Evolutionary conservation across 2,888 invertebrate species (phyloP).

Genomic region (Trachelus tabidus): DNA sequence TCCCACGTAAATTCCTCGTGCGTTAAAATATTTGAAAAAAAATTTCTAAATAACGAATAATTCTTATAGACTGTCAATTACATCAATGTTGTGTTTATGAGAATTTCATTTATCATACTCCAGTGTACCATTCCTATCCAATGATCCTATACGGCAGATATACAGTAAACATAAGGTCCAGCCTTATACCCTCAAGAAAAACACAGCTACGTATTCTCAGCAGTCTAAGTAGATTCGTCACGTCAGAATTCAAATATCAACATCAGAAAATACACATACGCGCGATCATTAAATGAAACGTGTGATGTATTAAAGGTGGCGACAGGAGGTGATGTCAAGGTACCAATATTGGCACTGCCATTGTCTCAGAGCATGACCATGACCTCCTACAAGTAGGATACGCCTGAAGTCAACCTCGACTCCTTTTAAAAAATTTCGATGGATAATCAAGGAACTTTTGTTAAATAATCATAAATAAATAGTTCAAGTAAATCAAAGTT

Average conservation of each 20-base stretch:
- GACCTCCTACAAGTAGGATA: constrained; percentile 10
- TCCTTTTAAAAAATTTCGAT: neutral
- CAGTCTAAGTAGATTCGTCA: neutral
- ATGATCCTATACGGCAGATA: neutral
- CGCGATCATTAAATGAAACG: neutral
- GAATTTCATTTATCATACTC: neutral
- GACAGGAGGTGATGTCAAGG: constrained; percentile 16
- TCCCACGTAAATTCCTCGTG: neutral
- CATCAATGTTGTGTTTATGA: neutral
- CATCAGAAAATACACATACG: neutral
- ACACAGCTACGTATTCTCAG: neutral
- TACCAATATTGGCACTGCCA: constrained; percentile 14
- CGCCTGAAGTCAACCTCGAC: neutral
- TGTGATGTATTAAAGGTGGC: neutral
- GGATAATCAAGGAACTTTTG: neutral
- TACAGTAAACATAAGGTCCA: neutral
- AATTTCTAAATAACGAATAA: neutral
- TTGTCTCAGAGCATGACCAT: constrained; percentile 18
- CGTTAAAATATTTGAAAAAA: neutral
- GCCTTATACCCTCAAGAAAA: neutral
- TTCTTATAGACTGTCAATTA: neutral
- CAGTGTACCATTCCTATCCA: neutral
- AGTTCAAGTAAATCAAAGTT: too few relatives aligned
- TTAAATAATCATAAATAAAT: too few relatives aligned
- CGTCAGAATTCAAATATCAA: neutral